These are phyloP conservation scores for Eristalis intricaria DNA, from an alignment of 2,888 invertebrate genomes.

Conservation along the genomic window DNA sequence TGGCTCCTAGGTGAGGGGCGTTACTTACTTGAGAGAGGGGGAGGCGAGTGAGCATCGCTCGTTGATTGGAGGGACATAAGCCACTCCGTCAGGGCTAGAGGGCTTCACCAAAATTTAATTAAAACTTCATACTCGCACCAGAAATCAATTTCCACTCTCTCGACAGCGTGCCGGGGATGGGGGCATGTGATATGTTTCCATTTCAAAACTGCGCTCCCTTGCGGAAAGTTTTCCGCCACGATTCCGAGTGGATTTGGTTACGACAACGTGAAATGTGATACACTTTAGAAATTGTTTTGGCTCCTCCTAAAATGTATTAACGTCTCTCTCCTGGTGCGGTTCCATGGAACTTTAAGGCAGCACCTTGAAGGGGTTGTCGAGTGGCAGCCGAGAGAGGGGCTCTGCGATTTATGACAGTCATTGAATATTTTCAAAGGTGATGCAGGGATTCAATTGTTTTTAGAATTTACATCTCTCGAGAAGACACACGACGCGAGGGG, in stretches of 20 bases:
- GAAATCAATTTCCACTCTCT: slow-evolving; percentile 28
- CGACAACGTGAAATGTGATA: slow-evolving; percentile 34
- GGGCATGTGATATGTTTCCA: not conserved
- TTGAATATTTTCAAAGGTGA: not conserved
- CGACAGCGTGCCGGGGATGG: not conserved
- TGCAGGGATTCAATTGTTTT: not conserved
- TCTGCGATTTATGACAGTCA: not conserved
- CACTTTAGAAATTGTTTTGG: slow-evolving; percentile 25
- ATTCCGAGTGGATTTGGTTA: slow-evolving; percentile 37
- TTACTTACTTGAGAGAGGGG: no score
- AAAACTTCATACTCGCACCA: slow-evolving; percentile 13
- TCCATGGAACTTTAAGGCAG: not conserved
- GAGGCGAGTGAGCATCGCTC: not conserved
- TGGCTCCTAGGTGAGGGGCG: not conserved
- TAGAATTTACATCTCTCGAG: not conserved
- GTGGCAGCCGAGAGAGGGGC: not conserved
- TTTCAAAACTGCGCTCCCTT: slow-evolving; percentile 1
- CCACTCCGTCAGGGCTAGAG: not conserved
- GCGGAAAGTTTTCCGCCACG: slow-evolving; percentile 22
- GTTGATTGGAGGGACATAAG: not conserved
- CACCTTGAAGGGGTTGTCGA: not conserved
- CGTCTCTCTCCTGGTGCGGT: not conserved
- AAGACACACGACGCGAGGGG: not conserved
- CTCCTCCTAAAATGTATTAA: slow-evolving; percentile 13
- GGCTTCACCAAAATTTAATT: slow-evolving; percentile 26